Evolutionary conservation across 2,797 vertebrate genomes (phyloP).

Genomic region (Aphelocoma californica): DNA sequence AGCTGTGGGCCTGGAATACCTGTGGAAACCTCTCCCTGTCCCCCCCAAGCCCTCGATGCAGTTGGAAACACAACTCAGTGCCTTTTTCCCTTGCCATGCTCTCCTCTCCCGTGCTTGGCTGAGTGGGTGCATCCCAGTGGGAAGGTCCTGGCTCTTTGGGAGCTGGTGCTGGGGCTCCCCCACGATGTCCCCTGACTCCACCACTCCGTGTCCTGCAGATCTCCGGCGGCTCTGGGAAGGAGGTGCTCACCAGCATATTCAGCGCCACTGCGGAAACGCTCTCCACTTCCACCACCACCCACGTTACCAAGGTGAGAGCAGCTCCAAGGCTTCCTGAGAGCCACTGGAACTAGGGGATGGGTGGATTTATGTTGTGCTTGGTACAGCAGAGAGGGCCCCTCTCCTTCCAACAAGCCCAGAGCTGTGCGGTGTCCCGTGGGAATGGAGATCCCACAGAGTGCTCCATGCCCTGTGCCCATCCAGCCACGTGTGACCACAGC

Average conservation of each 20-base stretch:
- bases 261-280: slow-evolving; percentile 87
- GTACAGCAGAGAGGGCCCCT: neutral
- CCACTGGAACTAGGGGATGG: neutral
- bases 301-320: slow-evolving; percentile 93
- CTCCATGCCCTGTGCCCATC: neutral
- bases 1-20: neutral
- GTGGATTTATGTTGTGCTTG: neutral
- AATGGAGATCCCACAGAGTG: accelerated
- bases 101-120: neutral
- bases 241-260: slow-evolving; percentile 78
- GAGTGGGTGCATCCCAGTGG: neutral
- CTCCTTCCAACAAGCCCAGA: neutral
- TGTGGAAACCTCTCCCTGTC: neutral
- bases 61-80: neutral
- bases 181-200: neutral
- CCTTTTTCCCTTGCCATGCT: neutral
- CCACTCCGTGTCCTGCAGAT: slow-evolving; percentile 65
- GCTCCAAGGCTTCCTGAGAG: neutral
- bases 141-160: neutral
- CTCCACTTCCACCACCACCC: slow-evolving; percentile 95
- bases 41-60: too few species aligned
- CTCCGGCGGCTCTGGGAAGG: slow-evolving; percentile 70
- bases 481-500: neutral
- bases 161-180: neutral
- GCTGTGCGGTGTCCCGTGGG: accelerated